phyloP scores from a whole-genome alignment of 1,140 invertebrate species.

The Eumaeus atala region DNA sequence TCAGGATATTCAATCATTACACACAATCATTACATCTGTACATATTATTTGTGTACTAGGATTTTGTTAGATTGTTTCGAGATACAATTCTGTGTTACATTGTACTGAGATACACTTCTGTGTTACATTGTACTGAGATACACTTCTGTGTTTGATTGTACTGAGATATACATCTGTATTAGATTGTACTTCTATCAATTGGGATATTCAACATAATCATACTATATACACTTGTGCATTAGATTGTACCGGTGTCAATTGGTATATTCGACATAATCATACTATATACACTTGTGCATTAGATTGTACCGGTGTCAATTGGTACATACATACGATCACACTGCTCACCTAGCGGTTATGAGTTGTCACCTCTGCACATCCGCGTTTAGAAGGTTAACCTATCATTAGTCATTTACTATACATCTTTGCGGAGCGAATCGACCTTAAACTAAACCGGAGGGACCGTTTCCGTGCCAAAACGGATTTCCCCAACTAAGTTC shows the following conservation, averaged over 20 bases:
- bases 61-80: background rate
- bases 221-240: slow-evolving; percentile 14
- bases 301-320: background rate
- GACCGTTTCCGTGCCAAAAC: too few relatives aligned
- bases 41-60: too few relatives aligned
- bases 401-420: too few relatives aligned
- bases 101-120: slow-evolving; percentile 13
- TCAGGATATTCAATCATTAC: too few relatives aligned
- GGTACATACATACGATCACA: background rate
- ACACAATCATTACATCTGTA: too few relatives aligned
- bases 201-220: slow-evolving; percentile 4
- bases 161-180: background rate
- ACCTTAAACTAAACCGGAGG: too few relatives aligned
- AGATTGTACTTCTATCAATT: background rate
- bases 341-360: background rate
- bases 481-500: too few relatives aligned
- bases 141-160: slow-evolving; percentile 11
- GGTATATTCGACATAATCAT: slow-evolving; percentile 1
- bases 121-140: background rate
- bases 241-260: background rate
- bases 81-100: background rate
- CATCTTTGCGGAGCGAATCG: too few relatives aligned
- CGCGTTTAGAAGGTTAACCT: background rate
- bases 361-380: background rate
- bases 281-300: slow-evolving; percentile 13